Evolutionary conservation across 2,113 vertebrate species (phyloP).

Genomic region (Larimichthys polyactis): DNA sequence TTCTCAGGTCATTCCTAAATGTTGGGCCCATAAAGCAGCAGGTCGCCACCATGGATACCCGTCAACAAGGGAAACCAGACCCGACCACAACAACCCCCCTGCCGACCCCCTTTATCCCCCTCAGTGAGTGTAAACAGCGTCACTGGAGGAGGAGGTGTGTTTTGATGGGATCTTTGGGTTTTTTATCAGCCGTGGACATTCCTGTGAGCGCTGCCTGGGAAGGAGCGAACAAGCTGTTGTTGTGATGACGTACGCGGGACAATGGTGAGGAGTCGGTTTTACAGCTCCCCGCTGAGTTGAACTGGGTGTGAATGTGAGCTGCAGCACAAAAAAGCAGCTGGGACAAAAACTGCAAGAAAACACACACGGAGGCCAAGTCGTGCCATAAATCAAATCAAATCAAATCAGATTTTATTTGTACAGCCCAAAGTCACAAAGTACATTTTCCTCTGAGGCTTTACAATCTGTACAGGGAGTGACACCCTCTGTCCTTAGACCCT

Average conservation of each 20-base stretch:
- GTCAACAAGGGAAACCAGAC: constrained; percentile 29
- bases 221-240: constrained; percentile 48
- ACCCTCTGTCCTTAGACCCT: no score
- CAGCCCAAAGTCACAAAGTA: no score
- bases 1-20: background rate
- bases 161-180: constrained; percentile 10
- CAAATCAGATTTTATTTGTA: no score
- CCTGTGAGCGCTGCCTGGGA: constrained; percentile 64
- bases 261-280: constrained; percentile 33
- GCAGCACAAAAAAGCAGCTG: background rate
- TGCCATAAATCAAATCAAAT: background rate
- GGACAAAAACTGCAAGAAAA: background rate
- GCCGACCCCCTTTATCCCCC: background rate
- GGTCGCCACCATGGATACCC: constrained; percentile 17
- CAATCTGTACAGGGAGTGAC: no score
- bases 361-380: background rate
- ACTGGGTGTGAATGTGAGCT: constrained; percentile 33
- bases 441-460: no score
- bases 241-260: constrained; percentile 36
- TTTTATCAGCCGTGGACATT: constrained; percentile 84
- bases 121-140: constrained; percentile 31
- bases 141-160: constrained; percentile 35
- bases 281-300: constrained; percentile 38
- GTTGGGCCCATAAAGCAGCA: constrained; percentile 15
- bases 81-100: background rate